Evolutionary conservation across 2,113 vertebrate species (phyloP), one percentile per base, ranked within the genome.

Genomic region (Aleadryas rufinucha): DNA sequence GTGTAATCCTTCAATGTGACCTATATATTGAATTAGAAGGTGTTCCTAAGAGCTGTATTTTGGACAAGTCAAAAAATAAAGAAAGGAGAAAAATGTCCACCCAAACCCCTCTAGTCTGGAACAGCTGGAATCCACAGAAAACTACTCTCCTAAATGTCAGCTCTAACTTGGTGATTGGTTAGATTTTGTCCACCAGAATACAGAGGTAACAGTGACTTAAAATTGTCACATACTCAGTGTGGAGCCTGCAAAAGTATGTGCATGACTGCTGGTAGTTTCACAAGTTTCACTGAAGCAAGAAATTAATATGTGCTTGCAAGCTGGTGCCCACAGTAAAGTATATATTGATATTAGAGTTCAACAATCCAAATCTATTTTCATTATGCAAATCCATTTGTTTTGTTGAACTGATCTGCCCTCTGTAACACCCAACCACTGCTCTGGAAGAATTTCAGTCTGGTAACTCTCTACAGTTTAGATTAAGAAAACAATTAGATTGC

Each of bases 21-120:
- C 84, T 88, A 83, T 45, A 83, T 83, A 87, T 44, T 91, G 75
- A 87, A 94, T 53, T 68, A 84, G 24, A 94, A 60, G 53, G 87
- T 47, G 28, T 37, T 75, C 41, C 70, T 72, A 63, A 78, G 16
- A 80, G 71, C 21, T 69, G 20, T 21, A 30, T 42, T 94, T 82
- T 87, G 56, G 74, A 82, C 39, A 82, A 74, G 30, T 47, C n/a
- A 68, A 76, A 85, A 70, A 65, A 70, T 37, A 49, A 69, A 75
- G 9, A 42, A 76, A 64, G 21, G 8, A 52, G 3, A 7, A 53
- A 72, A 74, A 59, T 1, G 0, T 2, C 4, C 39, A 87, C 11
- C 10, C 50, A 17, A 70, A 37, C 3, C 7, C 7, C 2, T 26
- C 54, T 16, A 31, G 35, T 35, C 41, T 42, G 13, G 27, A 92